Evolutionary conservation across 2,113 vertebrate species (phyloP).

Genomic region (Pionites leucogaster): DNA sequence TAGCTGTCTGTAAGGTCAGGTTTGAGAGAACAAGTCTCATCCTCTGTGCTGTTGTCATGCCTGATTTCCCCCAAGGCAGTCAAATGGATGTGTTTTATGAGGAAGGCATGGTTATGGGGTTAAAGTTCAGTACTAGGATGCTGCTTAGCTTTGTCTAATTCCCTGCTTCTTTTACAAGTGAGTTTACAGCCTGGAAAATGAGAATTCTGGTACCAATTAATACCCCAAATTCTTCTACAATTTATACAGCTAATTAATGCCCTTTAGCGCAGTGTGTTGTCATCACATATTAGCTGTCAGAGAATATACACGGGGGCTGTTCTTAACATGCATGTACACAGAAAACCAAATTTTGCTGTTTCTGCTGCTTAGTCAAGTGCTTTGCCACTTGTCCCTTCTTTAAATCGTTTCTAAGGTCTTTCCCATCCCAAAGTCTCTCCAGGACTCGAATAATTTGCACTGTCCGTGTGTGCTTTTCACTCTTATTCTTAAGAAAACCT

Average conservation of each 20-base stretch:
- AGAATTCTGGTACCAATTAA: not conserved
- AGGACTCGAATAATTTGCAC: not conserved
- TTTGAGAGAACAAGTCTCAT: not conserved
- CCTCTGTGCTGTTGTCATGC: not conserved
- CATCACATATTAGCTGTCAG: not conserved
- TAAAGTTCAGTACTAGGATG: not conserved
- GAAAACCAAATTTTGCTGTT: not conserved
- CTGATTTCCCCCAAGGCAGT: not conserved
- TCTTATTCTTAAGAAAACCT: not conserved
- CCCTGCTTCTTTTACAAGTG: not conserved
- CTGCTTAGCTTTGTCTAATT: not conserved
- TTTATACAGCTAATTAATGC: not conserved
- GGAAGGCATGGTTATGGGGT: not conserved
- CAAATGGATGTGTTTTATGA: not conserved
- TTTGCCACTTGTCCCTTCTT: not conserved
- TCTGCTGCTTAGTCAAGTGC: not conserved
- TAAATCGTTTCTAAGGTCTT: not conserved
- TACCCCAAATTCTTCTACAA: not conserved
- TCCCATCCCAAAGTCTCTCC: not conserved
- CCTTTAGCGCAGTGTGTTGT: not conserved
- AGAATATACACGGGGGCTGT: not conserved
- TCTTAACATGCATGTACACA: rapidly evolving
- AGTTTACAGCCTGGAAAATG: not conserved
- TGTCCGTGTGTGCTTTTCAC: not conserved
- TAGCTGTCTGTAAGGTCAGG: not conserved